Evolutionary conservation across 2,888 invertebrate species (phyloP), one percentile per base, ranked within the genome.

Genomic region (Prenolepis imparis): DNA sequence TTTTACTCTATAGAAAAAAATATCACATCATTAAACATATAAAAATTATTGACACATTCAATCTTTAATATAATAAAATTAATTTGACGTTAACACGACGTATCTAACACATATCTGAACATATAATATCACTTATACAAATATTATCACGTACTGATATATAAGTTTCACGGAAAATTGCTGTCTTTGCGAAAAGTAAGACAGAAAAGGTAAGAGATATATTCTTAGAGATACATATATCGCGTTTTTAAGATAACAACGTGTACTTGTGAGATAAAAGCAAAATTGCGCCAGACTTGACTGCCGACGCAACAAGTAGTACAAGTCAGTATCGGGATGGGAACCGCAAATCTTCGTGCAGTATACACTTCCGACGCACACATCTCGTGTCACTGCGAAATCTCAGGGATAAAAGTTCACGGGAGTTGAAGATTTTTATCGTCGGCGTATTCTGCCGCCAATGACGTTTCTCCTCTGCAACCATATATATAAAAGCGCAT

Each of bases 231-330:
- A 61, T 15, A 24, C 39, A 28, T 52, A 28, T 52, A 52, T 75
- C 12, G 8, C n/a, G 3, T n/a, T 24, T 66, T 24, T 64, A 48
- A 32, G 18, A 66, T 67, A 77, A 68, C 28, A 41, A 57, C 59
- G 18, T 44, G 6, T 8, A n/a, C 57, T 36, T 24, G 73, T 21
- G 21, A 73, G 75, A 73, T 84, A 84, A 74, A 82, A 84, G 81
- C 41, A 52, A 57, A 70, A 70, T 78, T 32, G 72, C 32, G 82
- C 61, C 55, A 52, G 28, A 70, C 61, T 67, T 82, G 74, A 70
- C 44, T 64, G 67, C 64, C 39, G 86, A 72, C 44, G 86, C 86
- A 86, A 86, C 86, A 86, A 86, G 86, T 86, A 84, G 86, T 77
- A 32, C 52, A 68, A 75, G 74, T 86, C 63, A 82, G 77, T 86